phyloP scores from a whole-genome alignment of 1,140 invertebrate species.

The Zaprionus africanus region DNA sequence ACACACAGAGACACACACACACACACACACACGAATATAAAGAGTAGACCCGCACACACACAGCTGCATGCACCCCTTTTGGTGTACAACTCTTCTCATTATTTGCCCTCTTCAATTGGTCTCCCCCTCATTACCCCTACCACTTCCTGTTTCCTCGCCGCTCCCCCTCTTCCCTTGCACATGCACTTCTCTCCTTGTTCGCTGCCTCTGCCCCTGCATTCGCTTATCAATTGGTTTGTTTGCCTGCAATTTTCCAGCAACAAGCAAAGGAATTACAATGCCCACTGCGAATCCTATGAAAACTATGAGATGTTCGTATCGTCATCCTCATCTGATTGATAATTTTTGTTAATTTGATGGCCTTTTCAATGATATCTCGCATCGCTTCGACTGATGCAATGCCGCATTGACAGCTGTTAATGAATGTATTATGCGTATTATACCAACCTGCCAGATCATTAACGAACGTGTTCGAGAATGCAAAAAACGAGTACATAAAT shows the following conservation, averaged over 20 bases:
- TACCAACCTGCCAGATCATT: constrained; percentile 2
- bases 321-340: constrained; percentile 6
- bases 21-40: not conserved
- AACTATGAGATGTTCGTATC: constrained; percentile 7
- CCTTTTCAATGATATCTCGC: constrained; percentile 5
- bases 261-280: constrained; percentile 32
- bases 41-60: not conserved
- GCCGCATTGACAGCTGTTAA: constrained; percentile 7
- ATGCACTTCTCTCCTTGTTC: not conserved
- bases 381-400: too few species aligned
- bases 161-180: not conserved
- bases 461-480: not conserved
- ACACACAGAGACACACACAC: constrained; percentile 3
- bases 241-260: constrained; percentile 33
- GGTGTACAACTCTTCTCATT: constrained; percentile 25
- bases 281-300: constrained; percentile 6
- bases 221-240: constrained; percentile 36
- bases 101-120: constrained; percentile 33
- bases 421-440: not conserved
- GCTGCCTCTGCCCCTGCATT: not conserved
- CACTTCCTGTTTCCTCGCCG: constrained; percentile 17
- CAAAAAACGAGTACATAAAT: not conserved
- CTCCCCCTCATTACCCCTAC: constrained; percentile 6
- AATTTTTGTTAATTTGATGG: constrained; percentile 8
- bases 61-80: constrained; percentile 12